Conservation (phyloP, 2,888 invertebrate species). For the Agonopterix arenella region DNA sequence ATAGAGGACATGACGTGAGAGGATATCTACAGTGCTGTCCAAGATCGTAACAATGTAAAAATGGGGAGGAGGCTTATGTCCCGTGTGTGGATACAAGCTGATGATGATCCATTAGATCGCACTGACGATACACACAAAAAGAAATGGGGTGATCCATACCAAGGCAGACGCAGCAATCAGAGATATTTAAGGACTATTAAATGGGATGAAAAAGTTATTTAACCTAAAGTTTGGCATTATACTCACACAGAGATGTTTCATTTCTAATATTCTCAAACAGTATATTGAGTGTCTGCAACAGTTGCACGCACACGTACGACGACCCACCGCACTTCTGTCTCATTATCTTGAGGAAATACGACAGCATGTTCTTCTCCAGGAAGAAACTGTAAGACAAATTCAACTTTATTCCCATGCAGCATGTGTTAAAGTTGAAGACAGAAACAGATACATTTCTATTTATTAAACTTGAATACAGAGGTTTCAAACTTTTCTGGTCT, state of each 20-base stretch:
- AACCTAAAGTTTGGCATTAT: not conserved
- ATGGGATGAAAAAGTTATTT: not conserved
- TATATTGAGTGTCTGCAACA: slow-evolving; percentile 98
- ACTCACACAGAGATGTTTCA: slow-evolving; percentile 99
- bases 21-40: no score
- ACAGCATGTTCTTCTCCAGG: slow-evolving; percentile 99
- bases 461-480: not conserved
- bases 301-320: slow-evolving; percentile 97
- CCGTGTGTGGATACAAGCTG: no score
- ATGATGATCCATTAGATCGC: no score
- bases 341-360: slow-evolving; percentile 98
- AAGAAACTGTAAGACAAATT: slow-evolving; percentile 86
- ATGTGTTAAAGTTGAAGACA: no score
- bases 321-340: slow-evolving; percentile 96
- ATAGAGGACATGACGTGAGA: no score
- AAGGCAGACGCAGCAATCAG: no score
- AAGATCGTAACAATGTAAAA: no score
- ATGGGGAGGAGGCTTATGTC: no score
- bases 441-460: not conserved
- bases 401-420: not conserved
- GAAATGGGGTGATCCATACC: not conserved
- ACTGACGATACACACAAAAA: no score
- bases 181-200: not conserved
- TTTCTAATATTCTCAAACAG: slow-evolving; percentile 99
- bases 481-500: no score